A percentile compares a stretch with the other conserved stretches of the same genome.
These are phyloP conservation scores for Mormyrus lacerda DNA, from an alignment of 2,113 vertebrate genomes.

Conservation along the genomic window DNA sequence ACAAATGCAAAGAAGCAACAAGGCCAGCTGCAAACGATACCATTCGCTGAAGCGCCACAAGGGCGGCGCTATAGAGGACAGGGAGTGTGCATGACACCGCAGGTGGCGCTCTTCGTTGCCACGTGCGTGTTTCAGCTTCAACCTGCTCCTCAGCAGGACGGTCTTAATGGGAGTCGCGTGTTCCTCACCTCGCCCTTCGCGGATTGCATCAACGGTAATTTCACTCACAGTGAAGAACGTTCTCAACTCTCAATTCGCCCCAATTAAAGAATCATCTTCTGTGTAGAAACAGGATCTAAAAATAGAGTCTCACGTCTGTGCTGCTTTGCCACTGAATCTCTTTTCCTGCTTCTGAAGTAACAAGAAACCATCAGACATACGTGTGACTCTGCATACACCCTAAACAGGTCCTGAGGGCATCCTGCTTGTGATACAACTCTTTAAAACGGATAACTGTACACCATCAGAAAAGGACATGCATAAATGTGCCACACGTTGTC, in stretches of 20 bases:
- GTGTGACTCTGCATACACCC: background rate
- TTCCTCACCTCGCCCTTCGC: constrained; percentile 22
- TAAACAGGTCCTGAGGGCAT: background rate
- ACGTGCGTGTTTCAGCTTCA: background rate
- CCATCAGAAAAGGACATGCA: background rate
- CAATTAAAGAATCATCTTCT: constrained; percentile 41
- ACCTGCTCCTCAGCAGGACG: constrained; percentile 20
- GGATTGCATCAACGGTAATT: constrained; percentile 22
- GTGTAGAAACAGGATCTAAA: constrained; percentile 21
- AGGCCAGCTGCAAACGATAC: background rate
- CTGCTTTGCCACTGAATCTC: background rate
- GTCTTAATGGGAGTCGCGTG: constrained; percentile 30
- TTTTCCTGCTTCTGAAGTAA: background rate
- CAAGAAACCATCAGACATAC: background rate
- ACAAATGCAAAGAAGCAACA: constrained; percentile 3
- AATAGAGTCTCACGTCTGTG: constrained; percentile 20
- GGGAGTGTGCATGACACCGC: background rate
- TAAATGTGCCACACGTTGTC: background rate
- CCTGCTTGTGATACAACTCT: background rate
- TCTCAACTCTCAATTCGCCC: constrained; percentile 27
- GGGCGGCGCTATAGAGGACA: background rate
- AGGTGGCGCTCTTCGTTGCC: background rate
- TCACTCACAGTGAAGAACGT: constrained; percentile 13
- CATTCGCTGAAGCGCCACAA: background rate
- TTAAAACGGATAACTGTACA: background rate